Base-by-base conservation (phyloP, 2,797 vertebrate species). In the Valencia hispanica region DNA sequence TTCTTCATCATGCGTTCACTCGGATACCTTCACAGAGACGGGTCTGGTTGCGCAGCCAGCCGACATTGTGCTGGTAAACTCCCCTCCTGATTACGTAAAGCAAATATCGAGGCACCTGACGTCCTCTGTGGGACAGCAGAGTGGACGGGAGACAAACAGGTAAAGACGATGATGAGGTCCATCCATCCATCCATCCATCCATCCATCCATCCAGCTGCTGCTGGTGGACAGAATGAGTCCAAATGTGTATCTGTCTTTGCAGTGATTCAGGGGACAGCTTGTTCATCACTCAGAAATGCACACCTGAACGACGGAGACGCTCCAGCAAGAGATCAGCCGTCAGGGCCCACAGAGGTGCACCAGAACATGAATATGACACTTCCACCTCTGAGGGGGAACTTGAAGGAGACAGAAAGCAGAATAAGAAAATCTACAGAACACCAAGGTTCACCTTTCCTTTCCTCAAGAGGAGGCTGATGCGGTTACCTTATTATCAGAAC, bases 261-360 rank as follows among this genome's bases (percentile, higher is more conserved):
- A 96, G 95, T 77, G 94, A 94, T 70, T 95, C 95, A 0, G 93
- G 79, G 11, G 90, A 94, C 75, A 94, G 91, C 73, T 39, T 95
- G 79, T 95, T 96, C 83, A 25, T 93, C 36, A 94, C 94, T 14
- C 94, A 95, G 89, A 77, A 74, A 30, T 55, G 82, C 9, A 72
- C 65, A 5, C 72, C 91, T 7, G 59, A 72, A 72, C 82, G 55
- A 30, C 30, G 50, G 0, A 70, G 0, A 1, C 22, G 0, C 18
- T 0, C 8, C 50, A 72, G 5, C 20, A 0, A 0, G 1, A 79
- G 43, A 6, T 77, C 77, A 36, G 0, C 17, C 0, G 48, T 43
- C 57, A 1, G 0, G 0, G 79, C 57, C 34, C 1, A 34, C 43
- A 74, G 22, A 47, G 63, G 47, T 10, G 22, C 15, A 2, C n/a